Conservation (phyloP, 2,797 vertebrate species). For the Zenarchopterus dispar region DNA sequence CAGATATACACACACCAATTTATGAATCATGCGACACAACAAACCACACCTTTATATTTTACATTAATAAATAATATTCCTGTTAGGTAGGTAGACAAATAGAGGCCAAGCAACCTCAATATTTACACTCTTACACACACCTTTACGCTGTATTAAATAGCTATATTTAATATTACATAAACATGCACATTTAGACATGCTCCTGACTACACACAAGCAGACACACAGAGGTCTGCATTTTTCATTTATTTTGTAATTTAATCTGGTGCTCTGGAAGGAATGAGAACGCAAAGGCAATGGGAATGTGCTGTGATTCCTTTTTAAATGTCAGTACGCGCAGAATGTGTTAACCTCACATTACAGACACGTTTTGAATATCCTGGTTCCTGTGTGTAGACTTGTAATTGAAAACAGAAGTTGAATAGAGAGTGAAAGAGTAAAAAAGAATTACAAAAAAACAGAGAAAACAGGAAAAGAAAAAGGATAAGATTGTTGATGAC, state of each 20-base stretch:
- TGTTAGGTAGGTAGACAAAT: constrained; percentile 83
- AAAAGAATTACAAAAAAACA: constrained; percentile 30
- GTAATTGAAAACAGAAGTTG: constrained; percentile 74
- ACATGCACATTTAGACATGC: constrained; percentile 42
- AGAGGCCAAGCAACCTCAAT: constrained; percentile 83
- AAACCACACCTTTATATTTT: constrained; percentile 84
- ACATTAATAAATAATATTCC: constrained; percentile 91
- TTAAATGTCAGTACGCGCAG: constrained; percentile 86
- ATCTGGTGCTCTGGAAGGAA: constrained; percentile 85
- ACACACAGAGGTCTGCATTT: constrained; percentile 82
- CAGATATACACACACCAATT: constrained; percentile 33
- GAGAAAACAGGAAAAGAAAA: constrained; percentile 20
- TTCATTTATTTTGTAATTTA: constrained; percentile 97
- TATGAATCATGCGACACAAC: constrained; percentile 54
- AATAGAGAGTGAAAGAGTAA: constrained; percentile 17
- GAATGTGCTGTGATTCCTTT: constrained; percentile 86
- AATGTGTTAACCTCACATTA: constrained; percentile 80
- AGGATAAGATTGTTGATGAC: constrained; percentile 58
- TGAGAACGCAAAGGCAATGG: constrained; percentile 72
- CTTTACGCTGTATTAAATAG: constrained; percentile 51
- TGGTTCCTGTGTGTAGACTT: constrained; percentile 62
- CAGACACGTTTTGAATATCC: constrained; percentile 72
- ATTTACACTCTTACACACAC: constrained; percentile 34
- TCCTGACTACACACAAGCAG: constrained; percentile 23
- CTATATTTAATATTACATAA: constrained; percentile 52